Base-by-base conservation (phyloP, 2,113 vertebrate species). In the Tautogolabrus adspersus region DNA sequence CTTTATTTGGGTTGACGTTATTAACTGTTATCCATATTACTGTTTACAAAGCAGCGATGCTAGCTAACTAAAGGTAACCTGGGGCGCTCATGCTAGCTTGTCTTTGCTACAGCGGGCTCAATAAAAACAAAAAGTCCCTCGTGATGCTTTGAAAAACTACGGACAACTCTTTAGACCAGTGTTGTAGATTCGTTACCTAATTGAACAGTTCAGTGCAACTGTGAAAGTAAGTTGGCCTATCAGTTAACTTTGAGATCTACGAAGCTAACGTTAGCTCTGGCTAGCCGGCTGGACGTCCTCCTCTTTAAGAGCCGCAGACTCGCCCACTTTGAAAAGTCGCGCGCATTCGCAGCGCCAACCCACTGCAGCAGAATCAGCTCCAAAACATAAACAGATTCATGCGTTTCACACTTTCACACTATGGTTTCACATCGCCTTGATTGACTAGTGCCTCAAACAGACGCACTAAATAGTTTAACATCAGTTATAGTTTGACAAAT, bases 271-370 rank as follows among this genome's bases (percentile, higher is more conserved):
- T 81, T 80, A 83, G n/a, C 77, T 47, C 1, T 0, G 22, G 64
- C 16, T 84, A 82, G 66, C 63, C 10, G 10, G n/a, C 5, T 16
- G 54, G 10, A n/a, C 40, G 68, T 73, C 61, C 66, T 55, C 76
- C n/a, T n/a, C n/a, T 83, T 79, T 79, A 79, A 83, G 79, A 82
- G 22, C 30, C 5, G 21, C 21, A 8, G 80, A 56, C 66, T 88
- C 76, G 73, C 84, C 88, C 75, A 79, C 86, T 90, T 95, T 93
- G 84, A 94, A 95, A 94, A 88, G 70, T 92, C 93, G 91, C 94
- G 94, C 91, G 89, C 83, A 64, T 26, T 51, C 79, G 65, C 89
- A 91, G 93, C 94, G 93, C 88, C 88, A 92, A 93, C 84, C 37
- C 70, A 4, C 46, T 15, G 58, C 10, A 3, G 19, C 49, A 21